Base-by-base conservation (phyloP, 2,888 invertebrate genomes). In the Harpalus rufipes region DNA sequence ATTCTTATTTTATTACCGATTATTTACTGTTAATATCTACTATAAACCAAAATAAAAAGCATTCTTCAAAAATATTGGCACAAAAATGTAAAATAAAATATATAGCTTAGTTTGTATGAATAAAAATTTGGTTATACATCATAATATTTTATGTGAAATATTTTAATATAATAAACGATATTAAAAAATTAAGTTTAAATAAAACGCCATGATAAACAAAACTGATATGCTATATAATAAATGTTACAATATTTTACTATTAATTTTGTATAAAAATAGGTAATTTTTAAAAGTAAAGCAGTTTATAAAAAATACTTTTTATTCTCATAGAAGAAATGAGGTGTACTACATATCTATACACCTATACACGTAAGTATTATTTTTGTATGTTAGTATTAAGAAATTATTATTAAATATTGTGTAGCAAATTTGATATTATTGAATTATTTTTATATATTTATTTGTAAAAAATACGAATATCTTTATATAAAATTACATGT, bases 31-130 rank as follows among this genome's bases (percentile, higher is more conserved):
- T 78, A n/a, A n/a, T n/a, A 58, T n/a, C 78, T 25, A 76, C n/a
- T 76, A 76, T 14, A 76, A 10, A 76, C 25, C 16, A 76, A 82
- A 68, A 56, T 72, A 58, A 68, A 72, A 82, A 58, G 16, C 58
- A 68, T 61, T 58, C 58, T 72, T 61, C 25, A 61, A 32, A 61
- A 68, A 72, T 72, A 82, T 74, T 83, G 83, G 83, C 83, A 83
- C 83, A 74, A 65, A 63, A 39, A 68, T 82, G 82, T 58, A 82
- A 76, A 83, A 72, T 74, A 83, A 59, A 83, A 83, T 58, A 51
- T 51, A 51, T 39, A 14, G 32, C 44, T 41, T 76, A 76, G 58
- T 74, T 83, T 74, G 41, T 83, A n/a, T 83, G 76, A 74, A 83
- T 83, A 83, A 83, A 83, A 74, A 59, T 74, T 74, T 74, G 72